Base-by-base conservation (phyloP, 2,888 invertebrate species). In the Eilema depressum region DNA sequence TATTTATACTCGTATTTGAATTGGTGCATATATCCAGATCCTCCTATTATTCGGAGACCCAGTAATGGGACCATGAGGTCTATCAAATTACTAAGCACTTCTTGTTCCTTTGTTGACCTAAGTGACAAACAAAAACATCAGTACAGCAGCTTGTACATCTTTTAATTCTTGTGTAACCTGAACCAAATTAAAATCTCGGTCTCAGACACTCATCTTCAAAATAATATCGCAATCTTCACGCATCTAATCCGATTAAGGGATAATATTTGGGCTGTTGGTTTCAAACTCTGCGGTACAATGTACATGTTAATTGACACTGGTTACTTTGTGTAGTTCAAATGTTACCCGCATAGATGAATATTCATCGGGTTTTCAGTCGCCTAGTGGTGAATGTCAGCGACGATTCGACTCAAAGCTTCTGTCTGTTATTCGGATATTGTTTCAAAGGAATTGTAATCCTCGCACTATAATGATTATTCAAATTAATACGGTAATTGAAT, bases 291-390 rank as follows among this genome's bases (percentile, higher is more conserved):
- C 25, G 23, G 59, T 66, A 76, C 76, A 78, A 74, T 75, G 77
- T 82, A 80, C 70, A 77, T 80, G 80, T 74, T 87, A 85, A 84
- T 86, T 85, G 83, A 80, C 80, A 80, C 82, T 80, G 81, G 83
- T 83, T 83, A 83, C 79, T 84, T 80, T 79, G 80, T 78, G 78
- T 72, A 72, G 61, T 66, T 56, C n/a, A 66, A 74, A 73, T 66
- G 37, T 76, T 74, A 73, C 69, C 61, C 70, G 59, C 25, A 41
- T 30, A 8, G 63, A 73, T 86, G 79, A 85, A 86, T 86, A 85
- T 85, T 85, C 83, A 83, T 85, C 72, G n/a, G 68, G 75, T 69
- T 70, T 78, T 77, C 75, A 57, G 60, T 66, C 41, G 47, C 17
- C 57, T 41, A 64, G 20, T 56, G 41, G 57, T 57, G 62, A 63